These are phyloP conservation scores for Dryas iulia DNA, from an alignment of 1,140 invertebrate genomes.

Conservation along the genomic window DNA sequence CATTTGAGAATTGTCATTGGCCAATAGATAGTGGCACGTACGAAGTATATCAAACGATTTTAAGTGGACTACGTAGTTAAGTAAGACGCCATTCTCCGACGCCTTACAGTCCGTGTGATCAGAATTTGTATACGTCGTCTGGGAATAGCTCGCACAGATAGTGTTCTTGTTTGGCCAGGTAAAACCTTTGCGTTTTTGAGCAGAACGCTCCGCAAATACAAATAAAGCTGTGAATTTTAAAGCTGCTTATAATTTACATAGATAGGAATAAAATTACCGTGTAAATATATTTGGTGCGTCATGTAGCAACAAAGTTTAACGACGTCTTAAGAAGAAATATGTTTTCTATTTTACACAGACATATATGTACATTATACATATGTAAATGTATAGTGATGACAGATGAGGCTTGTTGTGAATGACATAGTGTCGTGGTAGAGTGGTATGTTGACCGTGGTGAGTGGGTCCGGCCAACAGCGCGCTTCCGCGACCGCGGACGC, in stretches of 20 bases:
- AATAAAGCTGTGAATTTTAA: constrained; percentile 72
- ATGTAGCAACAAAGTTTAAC: constrained; percentile 40
- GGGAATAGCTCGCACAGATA: constrained; percentile 65
- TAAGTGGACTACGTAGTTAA: constrained; percentile 41
- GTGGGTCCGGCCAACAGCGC: constrained; percentile 21
- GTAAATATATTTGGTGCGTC: constrained; percentile 41
- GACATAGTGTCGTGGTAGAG: not conserved
- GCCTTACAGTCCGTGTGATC: constrained; percentile 61
- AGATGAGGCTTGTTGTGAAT: not conserved
- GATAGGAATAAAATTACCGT: constrained; percentile 56
- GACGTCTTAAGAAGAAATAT: constrained; percentile 8
- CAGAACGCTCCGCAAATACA: constrained; percentile 69
- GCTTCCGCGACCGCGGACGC: constrained; percentile 18
- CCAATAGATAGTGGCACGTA: constrained; percentile 19
- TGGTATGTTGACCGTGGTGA: constrained; percentile 34
- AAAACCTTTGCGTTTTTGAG: constrained; percentile 72
- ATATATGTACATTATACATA: too few relatives aligned
- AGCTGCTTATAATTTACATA: constrained; percentile 56
- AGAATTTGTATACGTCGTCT: constrained; percentile 74
- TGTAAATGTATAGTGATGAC: not conserved
- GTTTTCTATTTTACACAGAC: not conserved
- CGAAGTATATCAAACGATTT: constrained; percentile 36
- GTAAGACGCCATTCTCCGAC: constrained; percentile 44
- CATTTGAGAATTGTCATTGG: constrained; percentile 15
- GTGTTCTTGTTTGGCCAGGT: constrained; percentile 68